Evolutionary conservation across 2,113 vertebrate genomes (phyloP).

Genomic region (Channa maculata): DNA sequence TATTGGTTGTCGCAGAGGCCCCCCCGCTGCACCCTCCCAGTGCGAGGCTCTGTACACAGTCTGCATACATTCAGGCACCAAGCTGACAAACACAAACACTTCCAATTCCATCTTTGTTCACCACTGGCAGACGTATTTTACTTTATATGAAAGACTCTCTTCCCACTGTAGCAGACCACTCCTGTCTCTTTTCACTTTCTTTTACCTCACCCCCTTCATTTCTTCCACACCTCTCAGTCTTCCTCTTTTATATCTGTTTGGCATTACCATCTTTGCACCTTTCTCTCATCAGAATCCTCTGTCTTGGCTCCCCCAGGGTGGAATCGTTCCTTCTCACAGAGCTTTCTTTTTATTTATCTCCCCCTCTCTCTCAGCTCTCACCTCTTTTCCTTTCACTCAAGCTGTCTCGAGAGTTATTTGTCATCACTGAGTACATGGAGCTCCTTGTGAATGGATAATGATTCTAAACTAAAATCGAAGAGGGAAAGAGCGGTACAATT

Average conservation of each 20-base stretch:
- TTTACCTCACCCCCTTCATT: slow-evolving; percentile 41
- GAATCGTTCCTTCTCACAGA: slow-evolving; percentile 24
- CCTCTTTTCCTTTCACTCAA: slow-evolving; percentile 41
- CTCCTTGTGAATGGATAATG: slow-evolving; percentile 23
- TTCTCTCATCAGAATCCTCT: slow-evolving; percentile 52
- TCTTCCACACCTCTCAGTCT: slow-evolving; percentile 17
- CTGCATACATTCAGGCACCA: slow-evolving; percentile 17
- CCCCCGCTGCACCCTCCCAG: slow-evolving; percentile 15
- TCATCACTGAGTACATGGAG: slow-evolving; percentile 27
- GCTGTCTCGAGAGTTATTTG: slow-evolving; percentile 58
- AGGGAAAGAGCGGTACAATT: slow-evolving; percentile 16
- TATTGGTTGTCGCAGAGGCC: slow-evolving; percentile 14
- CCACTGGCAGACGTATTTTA: slow-evolving; percentile 48
- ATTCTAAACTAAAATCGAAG: slow-evolving; percentile 15
- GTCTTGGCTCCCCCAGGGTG: slow-evolving; percentile 17
- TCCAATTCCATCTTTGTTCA: slow-evolving; percentile 16
- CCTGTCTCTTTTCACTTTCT: slow-evolving; percentile 15
- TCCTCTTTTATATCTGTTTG: slow-evolving; percentile 23
- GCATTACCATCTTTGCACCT: slow-evolving; percentile 25
- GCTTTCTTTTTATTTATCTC: slow-evolving; percentile 22
- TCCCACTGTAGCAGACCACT: slow-evolving; percentile 25
- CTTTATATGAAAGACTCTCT: slow-evolving; percentile 41
- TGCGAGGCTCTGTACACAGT: not conserved
- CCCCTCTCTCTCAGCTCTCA: slow-evolving; percentile 33
- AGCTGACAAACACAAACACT: slow-evolving; percentile 24